A percentile compares a stretch with the other conserved stretches of the same genome.
These are phyloP conservation scores for Pedicia rivosa DNA, from an alignment of 2,888 invertebrate species.

Conservation along the genomic window DNA sequence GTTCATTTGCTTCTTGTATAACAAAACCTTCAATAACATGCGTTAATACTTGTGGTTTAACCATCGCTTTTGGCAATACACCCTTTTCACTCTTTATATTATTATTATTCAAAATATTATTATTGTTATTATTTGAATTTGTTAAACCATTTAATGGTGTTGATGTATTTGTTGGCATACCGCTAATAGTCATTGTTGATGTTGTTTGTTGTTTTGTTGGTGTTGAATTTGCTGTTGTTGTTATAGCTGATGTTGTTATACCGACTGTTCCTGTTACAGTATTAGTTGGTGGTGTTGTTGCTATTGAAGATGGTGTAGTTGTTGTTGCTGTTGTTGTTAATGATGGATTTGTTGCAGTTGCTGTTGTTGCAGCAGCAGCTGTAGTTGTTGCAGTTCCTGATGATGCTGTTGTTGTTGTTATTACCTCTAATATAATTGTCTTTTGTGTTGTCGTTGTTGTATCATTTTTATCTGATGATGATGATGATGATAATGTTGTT, in stretches of 20 bases:
- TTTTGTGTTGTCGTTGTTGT: background rate
- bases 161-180: background rate
- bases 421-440: background rate
- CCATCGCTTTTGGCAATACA: slow-evolving; percentile 75
- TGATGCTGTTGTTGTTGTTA: slow-evolving; percentile 19
- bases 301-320: slow-evolving; percentile 20
- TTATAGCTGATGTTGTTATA: slow-evolving; percentile 14
- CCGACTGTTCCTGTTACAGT: slow-evolving; percentile 12
- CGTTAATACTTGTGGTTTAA: slow-evolving; percentile 87
- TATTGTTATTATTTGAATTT: background rate
- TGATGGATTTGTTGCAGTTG: slow-evolving; percentile 40
- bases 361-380: slow-evolving; percentile 30
- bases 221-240: slow-evolving; percentile 8
- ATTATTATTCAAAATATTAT: too few relatives aligned
- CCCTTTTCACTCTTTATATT: too few relatives aligned
- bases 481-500: too few relatives aligned
- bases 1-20: slow-evolving; percentile 87
- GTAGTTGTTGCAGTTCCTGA: slow-evolving; percentile 25
- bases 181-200: slow-evolving; percentile 5
- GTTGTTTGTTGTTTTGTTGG: slow-evolving; percentile 7
- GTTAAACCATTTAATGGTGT: too few relatives aligned
- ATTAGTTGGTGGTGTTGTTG: slow-evolving; percentile 3
- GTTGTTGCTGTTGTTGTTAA: slow-evolving; percentile 37
- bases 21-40: slow-evolving; percentile 96
- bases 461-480: background rate